These are phyloP conservation scores for Sanderia malayensis DNA, from an alignment of 30 jellyfish, hydroid and myxozoan species.

Conservation along the genomic window DNA sequence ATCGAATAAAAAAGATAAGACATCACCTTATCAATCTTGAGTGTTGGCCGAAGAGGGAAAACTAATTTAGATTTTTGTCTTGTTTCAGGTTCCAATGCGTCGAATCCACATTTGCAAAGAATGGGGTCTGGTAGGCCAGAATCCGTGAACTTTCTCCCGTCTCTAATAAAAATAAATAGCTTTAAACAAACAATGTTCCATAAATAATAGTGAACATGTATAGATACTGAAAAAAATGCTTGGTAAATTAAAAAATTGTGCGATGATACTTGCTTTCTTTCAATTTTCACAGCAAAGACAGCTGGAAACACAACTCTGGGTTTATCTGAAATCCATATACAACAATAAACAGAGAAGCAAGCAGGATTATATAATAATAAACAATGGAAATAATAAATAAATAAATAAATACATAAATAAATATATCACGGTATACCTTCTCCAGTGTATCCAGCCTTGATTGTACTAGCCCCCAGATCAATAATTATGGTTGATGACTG, in stretches of 20 bases:
- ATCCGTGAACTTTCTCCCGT: constrained; percentile 53
- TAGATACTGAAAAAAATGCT: no score
- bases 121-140: constrained; percentile 75
- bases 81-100: constrained; percentile 74
- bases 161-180: constrained; percentile 25
- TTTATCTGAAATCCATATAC: constrained; percentile 45
- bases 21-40: constrained; percentile 81
- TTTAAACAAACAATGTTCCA: no score
- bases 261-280: constrained; percentile 14
- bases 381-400: no score
- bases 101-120: constrained; percentile 78
- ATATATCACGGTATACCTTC: no score
- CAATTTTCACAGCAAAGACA: constrained; percentile 56
- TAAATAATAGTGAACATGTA: no score
- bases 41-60: constrained; percentile 65
- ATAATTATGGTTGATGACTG: constrained; percentile 46
- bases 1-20: neutral
- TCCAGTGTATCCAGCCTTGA: constrained; percentile 69
- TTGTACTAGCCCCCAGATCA: constrained; percentile 86
- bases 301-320: constrained; percentile 81
- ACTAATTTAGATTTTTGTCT: constrained; percentile 68
- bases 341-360: no score
- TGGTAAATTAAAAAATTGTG: no score
- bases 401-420: no score
- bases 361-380: no score